Base-by-base conservation (phyloP, 2,797 vertebrate species). In the Halcyon leucocephala region DNA sequence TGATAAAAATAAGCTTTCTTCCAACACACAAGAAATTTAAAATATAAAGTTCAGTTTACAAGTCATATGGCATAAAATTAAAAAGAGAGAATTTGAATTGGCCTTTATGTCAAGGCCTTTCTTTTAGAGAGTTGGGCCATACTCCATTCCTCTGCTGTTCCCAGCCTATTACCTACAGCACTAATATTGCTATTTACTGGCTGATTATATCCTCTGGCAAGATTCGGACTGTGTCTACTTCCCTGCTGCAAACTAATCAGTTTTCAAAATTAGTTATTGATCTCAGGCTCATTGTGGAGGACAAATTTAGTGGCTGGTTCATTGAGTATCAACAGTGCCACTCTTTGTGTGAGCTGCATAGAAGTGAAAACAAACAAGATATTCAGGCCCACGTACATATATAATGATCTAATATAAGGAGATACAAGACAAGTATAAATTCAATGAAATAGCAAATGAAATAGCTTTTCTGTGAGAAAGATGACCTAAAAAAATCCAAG, bases 221-320 rank as follows among this genome's bases (percentile, higher is more conserved):
- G 98, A 98, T 98, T 98, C 49, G 93, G 98, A 98, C 98, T 97
- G 85, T 98, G 98, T 98, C 98, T 98, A 98, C 98, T 98, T 98
- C 98, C 98, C 98, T 98, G 98, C 98, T 97, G 98, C 98, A 99
- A 99, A 98, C 99, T 99, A 99, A 99, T 99, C 99, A 99, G 99
- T 98, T 99, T 98, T 99, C 98, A 99, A 99, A 99, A 99, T 99
- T 99, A 99, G 98, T 99, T 99, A 99, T 99, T 99, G 99, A 99
- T 99, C 98, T 98, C 92, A 85, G 95, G 95, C 96, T 97, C 96
- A 97, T 98, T 97, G 97, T 97, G 92, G 97, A 97, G 98, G 97
- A 96, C 97, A 98, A 98, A 97, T 98, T 98, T 98, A 98, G 98
- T 98, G 98, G 95, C 94, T 97, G 98, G 98, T 98, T 99, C 98